Percentiles rank a stretch among this genome's conserved stretches.
These are phyloP conservation scores for Drosophila paucipuncta DNA, from an alignment of 2,888 invertebrate species.

Conservation along the genomic window DNA sequence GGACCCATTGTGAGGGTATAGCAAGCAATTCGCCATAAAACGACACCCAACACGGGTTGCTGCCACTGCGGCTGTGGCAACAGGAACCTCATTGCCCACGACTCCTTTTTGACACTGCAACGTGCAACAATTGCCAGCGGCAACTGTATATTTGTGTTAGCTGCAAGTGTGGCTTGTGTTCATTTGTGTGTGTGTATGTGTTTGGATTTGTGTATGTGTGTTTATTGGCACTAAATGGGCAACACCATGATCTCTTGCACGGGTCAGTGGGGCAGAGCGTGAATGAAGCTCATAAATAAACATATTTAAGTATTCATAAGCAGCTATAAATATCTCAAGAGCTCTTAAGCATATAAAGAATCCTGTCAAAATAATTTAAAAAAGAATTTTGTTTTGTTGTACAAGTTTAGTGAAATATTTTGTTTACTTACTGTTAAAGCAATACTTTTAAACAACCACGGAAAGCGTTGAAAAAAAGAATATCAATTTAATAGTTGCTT, in stretches of 20 bases:
- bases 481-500: not conserved
- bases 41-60: conserved; percentile 27
- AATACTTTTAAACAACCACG: conserved; percentile 8
- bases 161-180: conserved; percentile 16
- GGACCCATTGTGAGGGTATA: not conserved
- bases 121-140: conserved; percentile 46
- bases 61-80: conserved; percentile 32
- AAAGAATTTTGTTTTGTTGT: not conserved
- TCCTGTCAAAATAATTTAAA: not conserved
- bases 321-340: not conserved
- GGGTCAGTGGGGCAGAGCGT: conserved; percentile 1
- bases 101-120: conserved; percentile 7
- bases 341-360: not conserved
- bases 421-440: not conserved
- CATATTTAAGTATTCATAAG: not conserved
- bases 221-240: conserved; percentile 40
- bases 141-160: conserved; percentile 44
- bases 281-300: not conserved
- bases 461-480: conserved; percentile 24
- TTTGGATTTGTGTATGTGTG: conserved; percentile 11
- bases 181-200: conserved; percentile 6
- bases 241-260: conserved; percentile 1
- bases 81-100: conserved; percentile 15
- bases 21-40: conserved; percentile 33
- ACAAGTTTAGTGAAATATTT: not conserved